Percentiles rank a stretch among this genome's conserved stretches.
Evolutionary conservation across 2,888 invertebrate species (phyloP).

Genomic region (Terebella lapidaria): DNA sequence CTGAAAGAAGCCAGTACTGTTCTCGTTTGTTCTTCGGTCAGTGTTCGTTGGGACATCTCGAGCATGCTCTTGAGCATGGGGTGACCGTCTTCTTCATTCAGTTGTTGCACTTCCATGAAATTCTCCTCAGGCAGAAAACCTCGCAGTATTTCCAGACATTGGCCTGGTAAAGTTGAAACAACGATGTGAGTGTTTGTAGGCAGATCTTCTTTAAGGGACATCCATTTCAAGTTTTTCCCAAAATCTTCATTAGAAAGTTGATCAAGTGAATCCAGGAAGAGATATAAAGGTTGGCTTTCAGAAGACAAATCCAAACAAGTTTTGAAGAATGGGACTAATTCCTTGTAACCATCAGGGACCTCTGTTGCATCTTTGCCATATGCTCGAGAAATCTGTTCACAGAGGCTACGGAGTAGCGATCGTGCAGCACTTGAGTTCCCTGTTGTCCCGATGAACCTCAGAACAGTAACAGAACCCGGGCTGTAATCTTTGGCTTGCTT

Average conservation of each 20-base stretch:
- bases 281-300: slow-evolving; percentile 68
- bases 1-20: slow-evolving; percentile 16
- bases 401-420: slow-evolving; percentile 11
- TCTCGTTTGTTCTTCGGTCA: slow-evolving; percentile 9
- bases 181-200: slow-evolving; percentile 10
- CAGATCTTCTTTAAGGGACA: slow-evolving; percentile 5
- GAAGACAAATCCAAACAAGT: slow-evolving; percentile 68
- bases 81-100: slow-evolving; percentile 11
- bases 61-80: slow-evolving; percentile 16
- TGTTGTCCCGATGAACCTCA: slow-evolving; percentile 18
- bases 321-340: slow-evolving; percentile 58
- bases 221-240: slow-evolving; percentile 19
- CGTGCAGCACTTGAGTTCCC: slow-evolving; percentile 13
- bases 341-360: slow-evolving; percentile 13
- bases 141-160: slow-evolving; percentile 16
- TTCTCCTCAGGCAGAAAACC: slow-evolving; percentile 8
- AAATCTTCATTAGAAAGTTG: slow-evolving; percentile 66
- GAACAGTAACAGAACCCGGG: slow-evolving; percentile 9
- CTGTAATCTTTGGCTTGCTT: slow-evolving; percentile 4
- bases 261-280: slow-evolving; percentile 94
- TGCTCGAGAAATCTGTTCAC: slow-evolving; percentile 13
- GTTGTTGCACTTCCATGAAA: slow-evolving; percentile 8
- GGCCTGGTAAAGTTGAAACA: slow-evolving; percentile 16
- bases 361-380: slow-evolving; percentile 3
- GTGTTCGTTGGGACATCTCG: neutral